These are phyloP conservation scores for Orthosia incerta DNA, from an alignment of 2,888 invertebrate species.

Conservation along the genomic window DNA sequence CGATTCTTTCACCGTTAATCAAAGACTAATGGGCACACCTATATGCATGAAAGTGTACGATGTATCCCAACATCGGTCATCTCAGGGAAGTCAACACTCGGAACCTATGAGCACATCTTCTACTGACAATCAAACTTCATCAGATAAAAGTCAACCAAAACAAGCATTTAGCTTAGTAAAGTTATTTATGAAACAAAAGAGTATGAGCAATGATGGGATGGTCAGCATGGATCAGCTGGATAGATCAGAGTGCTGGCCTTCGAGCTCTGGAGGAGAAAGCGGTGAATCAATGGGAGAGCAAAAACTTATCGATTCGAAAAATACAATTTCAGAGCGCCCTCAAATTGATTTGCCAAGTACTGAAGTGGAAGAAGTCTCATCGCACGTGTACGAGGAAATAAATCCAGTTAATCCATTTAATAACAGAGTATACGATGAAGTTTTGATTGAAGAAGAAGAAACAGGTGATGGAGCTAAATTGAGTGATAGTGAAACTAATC, in stretches of 20 bases:
- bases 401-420: slow-evolving; percentile 78
- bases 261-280: slow-evolving; percentile 92
- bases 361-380: slow-evolving; percentile 84
- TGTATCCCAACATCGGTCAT: slow-evolving; percentile 86
- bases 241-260: slow-evolving; percentile 94
- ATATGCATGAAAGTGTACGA: slow-evolving; percentile 89
- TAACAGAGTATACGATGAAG: slow-evolving; percentile 87
- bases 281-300: slow-evolving; percentile 91
- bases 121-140: slow-evolving; percentile 87
- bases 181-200: slow-evolving; percentile 97
- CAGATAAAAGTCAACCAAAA: slow-evolving; percentile 91
- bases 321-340: slow-evolving; percentile 77
- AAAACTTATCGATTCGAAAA: slow-evolving; percentile 78
- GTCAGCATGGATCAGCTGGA: slow-evolving; percentile 94
- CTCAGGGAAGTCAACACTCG: slow-evolving; percentile 87
- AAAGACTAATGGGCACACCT: slow-evolving; percentile 85
- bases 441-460: slow-evolving; percentile 88
- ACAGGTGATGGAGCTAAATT: slow-evolving; percentile 84
- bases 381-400: slow-evolving; percentile 85
- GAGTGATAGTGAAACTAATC: slow-evolving; percentile 84
- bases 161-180: slow-evolving; percentile 96
- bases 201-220: slow-evolving; percentile 94
- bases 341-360: slow-evolving; percentile 91
- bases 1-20: slow-evolving; percentile 88
- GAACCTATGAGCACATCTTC: slow-evolving; percentile 90